Conservation (phyloP, 1,140 invertebrate genomes). For the Procambarus virginalis region DNA sequence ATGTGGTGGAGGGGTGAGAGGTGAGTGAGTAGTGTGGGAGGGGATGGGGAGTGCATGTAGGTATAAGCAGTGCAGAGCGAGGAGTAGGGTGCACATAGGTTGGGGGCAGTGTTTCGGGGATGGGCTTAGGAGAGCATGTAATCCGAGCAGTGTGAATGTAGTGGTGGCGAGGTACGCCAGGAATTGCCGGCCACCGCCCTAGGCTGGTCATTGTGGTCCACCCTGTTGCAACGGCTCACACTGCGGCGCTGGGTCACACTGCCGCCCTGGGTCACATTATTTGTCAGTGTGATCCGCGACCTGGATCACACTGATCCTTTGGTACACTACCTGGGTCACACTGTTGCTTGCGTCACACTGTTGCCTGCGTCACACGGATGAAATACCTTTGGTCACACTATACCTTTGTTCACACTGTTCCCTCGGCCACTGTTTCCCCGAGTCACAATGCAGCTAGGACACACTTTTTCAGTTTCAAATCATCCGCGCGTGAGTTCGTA, state of each 20-base stretch:
- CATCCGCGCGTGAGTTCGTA: too few relatives aligned
- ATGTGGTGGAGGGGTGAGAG: background rate
- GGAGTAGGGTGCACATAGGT: background rate
- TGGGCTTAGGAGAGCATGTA: background rate
- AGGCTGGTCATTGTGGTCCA: background rate
- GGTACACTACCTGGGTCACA: too few relatives aligned
- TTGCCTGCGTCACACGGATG: too few relatives aligned
- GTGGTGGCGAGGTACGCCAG: background rate
- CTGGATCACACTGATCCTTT: too few relatives aligned
- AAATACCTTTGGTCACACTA: too few relatives aligned
- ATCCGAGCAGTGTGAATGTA: background rate
- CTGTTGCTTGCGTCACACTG: too few relatives aligned
- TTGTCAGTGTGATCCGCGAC: too few relatives aligned
- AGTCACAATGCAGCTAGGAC: too few relatives aligned
- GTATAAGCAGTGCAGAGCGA: background rate
- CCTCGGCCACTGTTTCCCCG: too few relatives aligned
- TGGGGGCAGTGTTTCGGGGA: background rate
- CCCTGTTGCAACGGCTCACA: slow-evolving; percentile 9
- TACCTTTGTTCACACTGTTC: too few relatives aligned
- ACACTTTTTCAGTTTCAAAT: too few relatives aligned
- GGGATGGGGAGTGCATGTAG: background rate
- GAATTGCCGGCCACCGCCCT: background rate
- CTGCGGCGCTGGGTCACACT: background rate
- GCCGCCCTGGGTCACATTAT: too few relatives aligned
- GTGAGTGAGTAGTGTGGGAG: background rate